phyloP scores from a whole-genome alignment of 2,888 invertebrate species.

The Lasioglossum leucozonium region DNA sequence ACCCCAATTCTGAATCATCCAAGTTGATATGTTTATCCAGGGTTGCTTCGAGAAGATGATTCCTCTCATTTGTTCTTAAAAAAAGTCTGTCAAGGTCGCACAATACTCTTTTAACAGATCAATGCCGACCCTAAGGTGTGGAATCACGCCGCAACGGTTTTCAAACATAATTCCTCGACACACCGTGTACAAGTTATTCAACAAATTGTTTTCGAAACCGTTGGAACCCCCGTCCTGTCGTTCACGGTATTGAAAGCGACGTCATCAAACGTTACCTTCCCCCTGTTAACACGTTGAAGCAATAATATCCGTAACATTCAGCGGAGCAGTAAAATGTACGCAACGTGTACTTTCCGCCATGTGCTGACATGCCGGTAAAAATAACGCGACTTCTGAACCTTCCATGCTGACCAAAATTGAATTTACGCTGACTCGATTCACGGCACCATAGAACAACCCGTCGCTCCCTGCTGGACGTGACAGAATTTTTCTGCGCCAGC shows the following conservation, averaged over 20 bases:
- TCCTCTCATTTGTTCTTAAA: too few relatives aligned
- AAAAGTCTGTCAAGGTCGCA: too few relatives aligned
- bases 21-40: too few relatives aligned
- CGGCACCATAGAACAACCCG: constrained; percentile 22
- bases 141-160: too few relatives aligned
- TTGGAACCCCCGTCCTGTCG: background rate
- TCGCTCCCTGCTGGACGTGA: constrained; percentile 56
- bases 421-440: constrained; percentile 53
- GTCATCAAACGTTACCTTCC: background rate
- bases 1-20: too few relatives aligned
- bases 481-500: constrained; percentile 58
- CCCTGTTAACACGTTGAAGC: background rate
- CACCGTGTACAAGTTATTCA: background rate
- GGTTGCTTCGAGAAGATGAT: too few relatives aligned
- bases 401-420: constrained; percentile 55
- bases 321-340: constrained; percentile 12
- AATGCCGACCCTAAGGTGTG: too few relatives aligned
- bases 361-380: constrained; percentile 17
- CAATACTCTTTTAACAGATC: too few relatives aligned
- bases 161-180: background rate
- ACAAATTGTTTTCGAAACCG: background rate
- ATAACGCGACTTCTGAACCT: constrained; percentile 34
- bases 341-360: constrained; percentile 7
- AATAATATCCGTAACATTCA: background rate
- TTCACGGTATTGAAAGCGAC: background rate